Base-by-base conservation (phyloP, 2,888 invertebrate genomes). In the Galeopsomyia nigrocyanea region DNA sequence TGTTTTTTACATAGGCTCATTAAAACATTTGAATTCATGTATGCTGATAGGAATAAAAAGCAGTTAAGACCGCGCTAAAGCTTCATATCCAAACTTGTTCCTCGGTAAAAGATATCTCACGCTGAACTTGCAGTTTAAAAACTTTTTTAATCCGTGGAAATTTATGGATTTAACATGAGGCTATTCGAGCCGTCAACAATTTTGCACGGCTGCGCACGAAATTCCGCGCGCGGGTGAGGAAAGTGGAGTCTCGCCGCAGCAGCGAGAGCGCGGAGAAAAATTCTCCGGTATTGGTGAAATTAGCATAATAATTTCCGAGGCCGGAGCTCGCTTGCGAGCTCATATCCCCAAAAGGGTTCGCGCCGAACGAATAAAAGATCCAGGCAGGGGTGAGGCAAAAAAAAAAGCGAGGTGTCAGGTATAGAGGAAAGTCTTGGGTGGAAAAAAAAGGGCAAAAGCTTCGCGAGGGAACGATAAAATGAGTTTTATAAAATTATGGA, bases 261-360 rank as follows among this genome's bases (percentile, higher is more conserved):
- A 65, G 16, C 50, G 47, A 2, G 14, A 13, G 13, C 17, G 26
- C 10, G 3, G 19, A 17, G 58, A 71, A 71, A 71, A 71, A 71
- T 58, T 71, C 53, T 14, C 50, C 58, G 60, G 50, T 65, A 71
- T 71, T 31, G 70, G 60, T 47, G 47, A 49, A 65, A 71, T 65
- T 71, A 71, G 53, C 70, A 71, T 71, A 71, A 71, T 71, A 65
- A 71, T 71, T 71, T 71, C 53, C 65, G 58, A 22, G 46, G 14
- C 62, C 10, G 46, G 17, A 50, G 31, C 7, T 21, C 46, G 17
- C 7, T 21, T 21, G 17, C 19, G 53, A 55, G 51, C 55, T 53
- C 49, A n/a, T 51, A 51, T 63, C 39, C 57, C 39, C 63, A 64
- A 58, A 70, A 70, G 64, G 57, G 50, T 64, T 60, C 26, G 46